Conservation (phyloP, 2,797 vertebrate genomes). For the Rhabdomys pumilio region DNA sequence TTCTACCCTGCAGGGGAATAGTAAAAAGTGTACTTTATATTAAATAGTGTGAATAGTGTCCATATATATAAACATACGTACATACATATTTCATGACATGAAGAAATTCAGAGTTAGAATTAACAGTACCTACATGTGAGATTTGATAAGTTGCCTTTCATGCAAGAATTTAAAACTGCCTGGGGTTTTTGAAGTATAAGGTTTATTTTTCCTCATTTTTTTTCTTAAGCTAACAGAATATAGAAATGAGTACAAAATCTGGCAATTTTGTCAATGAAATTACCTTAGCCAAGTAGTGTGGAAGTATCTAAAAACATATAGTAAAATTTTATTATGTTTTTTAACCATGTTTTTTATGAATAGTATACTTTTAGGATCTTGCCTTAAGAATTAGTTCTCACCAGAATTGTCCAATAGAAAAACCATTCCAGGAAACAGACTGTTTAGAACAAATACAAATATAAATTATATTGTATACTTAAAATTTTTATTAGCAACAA, state of each 20-base stretch:
- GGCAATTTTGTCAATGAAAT: background rate
- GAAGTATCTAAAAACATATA: conserved; percentile 22
- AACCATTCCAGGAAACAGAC: conserved; percentile 17
- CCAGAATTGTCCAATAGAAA: background rate
- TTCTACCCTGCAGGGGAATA: background rate
- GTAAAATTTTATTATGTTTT: background rate
- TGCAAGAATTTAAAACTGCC: background rate
- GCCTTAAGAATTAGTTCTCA: background rate
- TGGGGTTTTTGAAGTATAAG: background rate
- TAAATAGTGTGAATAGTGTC: background rate
- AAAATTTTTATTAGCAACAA: background rate
- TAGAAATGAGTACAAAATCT: conserved; percentile 16
- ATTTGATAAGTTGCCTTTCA: background rate
- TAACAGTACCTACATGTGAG: background rate
- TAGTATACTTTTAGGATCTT: conserved; percentile 13
- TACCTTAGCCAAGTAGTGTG: conserved; percentile 7
- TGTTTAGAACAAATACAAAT: background rate
- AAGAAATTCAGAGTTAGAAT: background rate
- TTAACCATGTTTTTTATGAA: conserved; percentile 31
- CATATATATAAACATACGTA: background rate
- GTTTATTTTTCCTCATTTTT: background rate
- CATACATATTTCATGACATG: background rate
- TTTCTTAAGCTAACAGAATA: background rate
- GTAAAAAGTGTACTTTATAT: background rate
- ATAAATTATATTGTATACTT: background rate